Base-by-base conservation (phyloP, 2,888 invertebrate genomes). In the Cryptocephalus moraei region DNA sequence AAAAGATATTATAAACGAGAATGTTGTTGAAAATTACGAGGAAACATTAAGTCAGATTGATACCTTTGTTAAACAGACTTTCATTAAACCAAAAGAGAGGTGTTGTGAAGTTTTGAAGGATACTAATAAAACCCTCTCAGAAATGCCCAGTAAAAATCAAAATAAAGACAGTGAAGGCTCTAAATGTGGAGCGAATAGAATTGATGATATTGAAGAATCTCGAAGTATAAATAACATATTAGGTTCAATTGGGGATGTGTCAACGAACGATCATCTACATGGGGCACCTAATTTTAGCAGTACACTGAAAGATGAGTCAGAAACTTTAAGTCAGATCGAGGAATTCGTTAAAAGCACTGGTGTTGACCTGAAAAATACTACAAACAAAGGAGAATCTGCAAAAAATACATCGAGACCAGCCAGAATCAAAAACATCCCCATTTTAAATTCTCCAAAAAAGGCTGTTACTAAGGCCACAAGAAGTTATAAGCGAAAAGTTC, bases 31-130 rank as follows among this genome's bases (percentile, higher is more conserved):
- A 22, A 22, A 22, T 22, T 6, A 6, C 22, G 22, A 22, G 32
- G 52, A 53, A 43, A 50, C 53, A 22, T 43, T 53, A 13, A 55
- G 53, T 51, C 55, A 55, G 38, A 53, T 53, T 34, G 47, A 44
- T 33, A 39, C 49, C 2, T 54, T 52, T 43, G 32, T 54, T 31
- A 50, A 50, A 10, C 34, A 45, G 12, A 44, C 50, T 45, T 33
- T 41, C 39, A 31, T n/a, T 38, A 14, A 13, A 33, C 32, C 8
- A 13, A 31, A 45, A 14, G 32, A 36, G 31, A 31, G 8, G 11
- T 10, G 12, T 11, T 11, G 3, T 36, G 22, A 22, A 22, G 22
- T 22, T 22, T 22, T 22, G 22, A 22, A 22, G 6, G 6, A 22
- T 22, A 6, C 6, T 22, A 22, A 22, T 6, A 22, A 22, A 22